Evolutionary conservation across 2,888 invertebrate genomes (phyloP), one percentile per base, ranked within the genome.

Genomic region (Pachymerium ferrugineum): DNA sequence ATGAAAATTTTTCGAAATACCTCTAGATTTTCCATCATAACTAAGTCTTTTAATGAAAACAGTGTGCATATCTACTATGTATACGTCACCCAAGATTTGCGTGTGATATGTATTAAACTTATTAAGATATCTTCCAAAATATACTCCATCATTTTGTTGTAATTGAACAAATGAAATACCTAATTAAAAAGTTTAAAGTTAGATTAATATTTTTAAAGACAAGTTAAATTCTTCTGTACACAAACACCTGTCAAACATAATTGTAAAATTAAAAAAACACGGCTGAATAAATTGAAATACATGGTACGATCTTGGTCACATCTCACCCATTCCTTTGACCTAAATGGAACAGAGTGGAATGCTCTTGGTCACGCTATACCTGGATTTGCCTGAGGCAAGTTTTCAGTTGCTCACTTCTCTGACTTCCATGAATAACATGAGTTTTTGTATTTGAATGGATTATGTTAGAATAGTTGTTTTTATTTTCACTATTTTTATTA

Each of bases 1-100:
- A 3, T 8, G 19, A 30, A 71, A 2, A 1, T 5, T 38, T 33
- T 8, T 5, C 14, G 5, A 2, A n/a, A 14, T 42, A 72, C 47
- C 72, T 22, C 47, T 6, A 3, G 72, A 72, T 72, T 92, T 91
- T 74, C 95, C 95, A 80, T 94, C 94, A 82, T 94, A 95, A 77
- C 89, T 90, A 84, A 94, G 93, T 84, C 91, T 91, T 82, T 92
- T 89, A 79, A 95, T 86, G 84, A 90, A 92, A 74, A 95, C 83
- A 72, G 94, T 95, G 79, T 92, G 86, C 72, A 92, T 89, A 84
- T 95, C 94, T 0, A 94, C 92, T 4, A 93, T 94, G 83, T 88
- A 94, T 73, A 94, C 92, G 80, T 89, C 89, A 10, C 94, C 95
- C 10, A 70, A 71, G 1, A 79, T 79, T 6, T 77, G 78, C 42